Evolutionary conservation across 2,888 invertebrate species (phyloP).

Genomic region (Harpalus rubripes): DNA sequence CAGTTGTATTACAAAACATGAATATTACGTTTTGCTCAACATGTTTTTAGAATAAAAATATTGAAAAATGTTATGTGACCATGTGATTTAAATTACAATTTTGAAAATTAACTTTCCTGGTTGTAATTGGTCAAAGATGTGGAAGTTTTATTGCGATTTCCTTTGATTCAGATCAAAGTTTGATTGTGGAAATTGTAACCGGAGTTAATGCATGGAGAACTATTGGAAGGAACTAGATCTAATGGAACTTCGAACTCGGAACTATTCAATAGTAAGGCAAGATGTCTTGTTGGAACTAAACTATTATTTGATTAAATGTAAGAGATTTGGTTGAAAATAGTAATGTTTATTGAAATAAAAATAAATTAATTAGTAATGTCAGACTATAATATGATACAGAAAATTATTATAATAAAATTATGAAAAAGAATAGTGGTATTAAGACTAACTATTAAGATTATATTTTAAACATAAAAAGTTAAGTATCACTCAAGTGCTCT

Average conservation of each 20-base stretch:
- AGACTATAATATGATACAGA: too few species aligned
- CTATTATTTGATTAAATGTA: neutral
- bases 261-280: neutral
- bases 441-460: too few species aligned
- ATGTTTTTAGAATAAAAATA: neutral
- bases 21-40: neutral
- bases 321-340: neutral
- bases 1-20: neutral
- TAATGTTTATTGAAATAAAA: neutral
- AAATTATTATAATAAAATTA: too few species aligned
- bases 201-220: neutral
- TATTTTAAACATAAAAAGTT: too few species aligned
- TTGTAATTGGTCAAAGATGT: neutral
- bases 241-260: neutral
- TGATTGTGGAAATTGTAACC: conserved; percentile 50
- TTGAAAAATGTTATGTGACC: neutral
- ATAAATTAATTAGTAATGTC: too few species aligned
- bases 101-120: neutral
- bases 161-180: conserved; percentile 60
- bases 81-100: neutral
- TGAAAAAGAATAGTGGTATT: too few species aligned
- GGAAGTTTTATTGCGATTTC: neutral
- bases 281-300: neutral
- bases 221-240: neutral
- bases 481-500: too few species aligned